phyloP scores from a whole-genome alignment of 1,140 invertebrate genomes.

The Drosophila micromelanica region DNA sequence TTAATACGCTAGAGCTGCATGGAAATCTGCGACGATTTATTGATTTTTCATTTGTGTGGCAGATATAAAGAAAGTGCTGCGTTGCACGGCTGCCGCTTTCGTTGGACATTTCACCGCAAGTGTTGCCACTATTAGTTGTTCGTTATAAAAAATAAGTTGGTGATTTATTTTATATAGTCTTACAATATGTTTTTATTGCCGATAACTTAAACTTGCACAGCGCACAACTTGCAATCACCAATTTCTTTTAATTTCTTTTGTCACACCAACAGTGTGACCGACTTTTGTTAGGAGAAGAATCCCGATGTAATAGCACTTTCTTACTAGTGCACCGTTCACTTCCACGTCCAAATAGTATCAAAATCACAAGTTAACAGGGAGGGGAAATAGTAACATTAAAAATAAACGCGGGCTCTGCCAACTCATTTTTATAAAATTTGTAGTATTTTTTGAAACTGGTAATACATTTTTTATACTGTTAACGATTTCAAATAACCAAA shows the following conservation, averaged over 20 bases:
- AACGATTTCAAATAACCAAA: too few species aligned
- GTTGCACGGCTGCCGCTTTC: conserved; percentile 11
- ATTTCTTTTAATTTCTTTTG: conserved; percentile 21
- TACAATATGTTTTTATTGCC: not conserved
- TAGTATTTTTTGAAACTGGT: too few species aligned
- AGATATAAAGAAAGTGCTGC: conserved; percentile 48
- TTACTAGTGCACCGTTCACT: too few species aligned
- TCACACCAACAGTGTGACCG: conserved; percentile 27
- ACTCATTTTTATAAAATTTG: too few species aligned
- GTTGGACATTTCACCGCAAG: not conserved
- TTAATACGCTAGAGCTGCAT: conserved; percentile 9
- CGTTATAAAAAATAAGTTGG: not conserved
- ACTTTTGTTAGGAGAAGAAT: not conserved
- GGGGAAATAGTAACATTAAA: too few species aligned
- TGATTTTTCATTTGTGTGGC: conserved; percentile 43
- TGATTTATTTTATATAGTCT: not conserved
- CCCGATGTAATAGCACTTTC: too few species aligned
- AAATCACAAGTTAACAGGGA: too few species aligned
- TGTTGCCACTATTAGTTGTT: not conserved
- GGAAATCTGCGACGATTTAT: conserved; percentile 38
- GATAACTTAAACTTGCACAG: conserved; percentile 1
- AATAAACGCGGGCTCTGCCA: too few species aligned
- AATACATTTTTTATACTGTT: too few species aligned
- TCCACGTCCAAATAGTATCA: too few species aligned
- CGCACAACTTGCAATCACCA: conserved; percentile 14